Conservation (phyloP, 2,888 invertebrate genomes). For the Drosophila buzzatii region DNA sequence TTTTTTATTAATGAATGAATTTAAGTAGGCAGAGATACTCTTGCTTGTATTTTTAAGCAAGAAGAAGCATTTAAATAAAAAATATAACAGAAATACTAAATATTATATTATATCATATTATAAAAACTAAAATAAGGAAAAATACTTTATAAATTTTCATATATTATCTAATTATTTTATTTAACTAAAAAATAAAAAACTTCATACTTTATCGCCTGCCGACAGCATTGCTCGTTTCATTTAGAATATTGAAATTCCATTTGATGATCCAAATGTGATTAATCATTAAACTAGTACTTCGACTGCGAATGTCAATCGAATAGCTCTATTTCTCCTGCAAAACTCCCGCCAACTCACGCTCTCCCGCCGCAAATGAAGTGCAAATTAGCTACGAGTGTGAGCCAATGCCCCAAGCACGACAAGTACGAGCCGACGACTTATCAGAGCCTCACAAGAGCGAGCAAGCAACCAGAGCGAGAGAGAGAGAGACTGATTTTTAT, state of each 20-base stretch:
- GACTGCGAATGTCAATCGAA: not conserved
- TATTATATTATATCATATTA: not conserved
- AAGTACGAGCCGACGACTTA: slow-evolving; percentile 20
- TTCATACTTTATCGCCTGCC: too few species aligned
- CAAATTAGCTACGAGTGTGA: slow-evolving; percentile 70
- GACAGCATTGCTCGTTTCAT: too few species aligned
- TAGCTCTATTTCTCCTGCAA: not conserved
- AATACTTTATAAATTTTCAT: not conserved
- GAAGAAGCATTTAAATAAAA: too few species aligned
- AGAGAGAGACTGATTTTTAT: slow-evolving; percentile 56
- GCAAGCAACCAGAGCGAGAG: not conserved
- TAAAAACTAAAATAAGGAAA: not conserved
- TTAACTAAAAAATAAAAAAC: not conserved
- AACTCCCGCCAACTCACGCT: not conserved
- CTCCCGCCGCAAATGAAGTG: slow-evolving; percentile 72
- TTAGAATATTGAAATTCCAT: not conserved
- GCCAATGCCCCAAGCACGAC: slow-evolving; percentile 19
- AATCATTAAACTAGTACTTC: not conserved
- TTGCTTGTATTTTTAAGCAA: too few species aligned
- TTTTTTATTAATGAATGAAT: too few species aligned
- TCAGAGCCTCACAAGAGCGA: slow-evolving; percentile 18
- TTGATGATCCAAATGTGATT: not conserved
- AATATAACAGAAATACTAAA: not conserved
- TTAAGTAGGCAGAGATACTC: too few species aligned
- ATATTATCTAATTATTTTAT: not conserved